Evolutionary conservation across 2,797 vertebrate species (phyloP), one percentile per base, ranked within the genome.

Genomic region (Ataeniobius toweri): DNA sequence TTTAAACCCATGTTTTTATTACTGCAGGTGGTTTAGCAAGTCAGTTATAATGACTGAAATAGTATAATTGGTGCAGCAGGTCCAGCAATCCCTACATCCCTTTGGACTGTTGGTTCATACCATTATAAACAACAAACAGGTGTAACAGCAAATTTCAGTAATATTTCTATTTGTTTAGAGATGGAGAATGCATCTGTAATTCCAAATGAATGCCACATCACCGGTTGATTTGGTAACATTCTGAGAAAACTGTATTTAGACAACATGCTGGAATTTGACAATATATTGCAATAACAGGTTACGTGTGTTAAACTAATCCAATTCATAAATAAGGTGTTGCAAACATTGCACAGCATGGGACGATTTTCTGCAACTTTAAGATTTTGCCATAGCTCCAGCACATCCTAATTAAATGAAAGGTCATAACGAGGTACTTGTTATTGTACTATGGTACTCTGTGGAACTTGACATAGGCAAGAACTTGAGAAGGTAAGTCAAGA

Each of bases 51-150:
- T 31, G 13, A 63, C 59, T 63, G 16, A 31, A 31, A 63, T 6
- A 63, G 59, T 14, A 63, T 63, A 63, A 63, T 63, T 63, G 59
- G 59, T 63, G 59, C 28, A 63, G 28, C 59, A 63, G 28, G 28
- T 63, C 16, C 31, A 31, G 59, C 59, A 36, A 31, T 18, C 31
- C 28, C 28, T 14, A 63, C 14, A 63, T 63, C 59, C 59, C 59
- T 63, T 28, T 63, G 28, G 44, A 10, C 1, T 51, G 50, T 18
- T 51, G 31, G 63, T 67, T 67, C 36, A 67, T 67, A 41, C 36
- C 18, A 67, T 41, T 22, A 67, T 10, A 67, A 9, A 41, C 63
- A 67, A 39, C 36, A 67, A 22, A 67, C 18, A 22, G 31, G 36
- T 67, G 36, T 67, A 67, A 67, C 31, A 63, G 28, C 6, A 16